A percentile compares a stretch with the other conserved stretches of the same genome.
phyloP scores from a whole-genome alignment of 1,140 invertebrate species.

The Trichonephila clavipes region DNA sequence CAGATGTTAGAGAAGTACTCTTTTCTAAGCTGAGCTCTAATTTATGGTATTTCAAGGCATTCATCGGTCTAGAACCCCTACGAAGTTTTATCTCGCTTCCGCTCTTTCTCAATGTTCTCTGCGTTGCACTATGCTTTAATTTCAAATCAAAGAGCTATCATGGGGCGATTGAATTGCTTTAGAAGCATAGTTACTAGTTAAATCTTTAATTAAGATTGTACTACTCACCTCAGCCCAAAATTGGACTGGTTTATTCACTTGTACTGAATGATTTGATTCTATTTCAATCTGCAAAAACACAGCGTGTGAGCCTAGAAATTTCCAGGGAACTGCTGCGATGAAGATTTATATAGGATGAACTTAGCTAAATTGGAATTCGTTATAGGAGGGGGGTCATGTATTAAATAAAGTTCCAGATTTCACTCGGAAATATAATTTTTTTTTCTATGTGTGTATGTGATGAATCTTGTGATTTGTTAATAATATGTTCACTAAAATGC shows the following conservation, averaged over 20 bases:
- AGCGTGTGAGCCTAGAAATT: background rate
- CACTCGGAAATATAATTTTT: too few relatives aligned
- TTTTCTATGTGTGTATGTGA: too few relatives aligned
- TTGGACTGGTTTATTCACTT: background rate
- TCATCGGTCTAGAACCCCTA: background rate
- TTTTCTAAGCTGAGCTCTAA: background rate
- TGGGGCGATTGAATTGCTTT: background rate
- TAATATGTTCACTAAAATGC: too few relatives aligned
- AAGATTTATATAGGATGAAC: background rate
- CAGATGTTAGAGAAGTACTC: background rate
- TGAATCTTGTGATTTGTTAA: too few relatives aligned
- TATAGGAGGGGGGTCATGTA: too few relatives aligned
- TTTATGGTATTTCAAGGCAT: background rate
- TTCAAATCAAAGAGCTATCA: conserved; percentile 23
- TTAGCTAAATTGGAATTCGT: background rate
- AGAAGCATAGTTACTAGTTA: background rate
- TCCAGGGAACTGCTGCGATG: background rate
- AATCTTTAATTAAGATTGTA: conserved; percentile 30
- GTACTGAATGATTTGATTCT: background rate
- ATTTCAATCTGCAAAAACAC: background rate
- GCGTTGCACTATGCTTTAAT: background rate
- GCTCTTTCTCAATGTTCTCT: background rate
- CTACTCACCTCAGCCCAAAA: background rate
- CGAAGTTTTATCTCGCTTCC: background rate
- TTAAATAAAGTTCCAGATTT: too few relatives aligned